Evolutionary conservation across 2,888 invertebrate genomes (phyloP).

Genomic region (Drepana falcataria): DNA sequence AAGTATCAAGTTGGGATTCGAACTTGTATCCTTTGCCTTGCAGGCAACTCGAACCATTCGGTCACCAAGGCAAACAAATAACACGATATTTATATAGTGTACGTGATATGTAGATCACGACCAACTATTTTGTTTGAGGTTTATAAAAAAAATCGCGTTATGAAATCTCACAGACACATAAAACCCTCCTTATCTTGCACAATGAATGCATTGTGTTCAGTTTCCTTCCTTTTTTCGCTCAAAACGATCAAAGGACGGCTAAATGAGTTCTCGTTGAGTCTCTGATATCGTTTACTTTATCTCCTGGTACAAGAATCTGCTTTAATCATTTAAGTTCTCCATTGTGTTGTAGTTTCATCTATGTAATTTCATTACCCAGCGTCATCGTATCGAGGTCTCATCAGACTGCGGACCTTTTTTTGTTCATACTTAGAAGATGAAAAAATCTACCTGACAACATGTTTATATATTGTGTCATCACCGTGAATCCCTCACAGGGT

Average conservation of each 20-base stretch:
- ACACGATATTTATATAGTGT: too few relatives aligned
- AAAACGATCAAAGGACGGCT: background rate
- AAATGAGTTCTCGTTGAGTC: background rate
- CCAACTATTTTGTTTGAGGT: too few relatives aligned
- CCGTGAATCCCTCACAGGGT: too few relatives aligned
- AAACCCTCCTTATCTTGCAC: background rate
- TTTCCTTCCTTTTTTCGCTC: background rate
- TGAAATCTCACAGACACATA: background rate
- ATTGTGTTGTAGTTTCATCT: background rate
- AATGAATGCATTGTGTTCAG: background rate
- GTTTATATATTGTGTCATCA: too few relatives aligned
- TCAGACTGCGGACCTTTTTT: background rate
- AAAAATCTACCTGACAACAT: too few relatives aligned
- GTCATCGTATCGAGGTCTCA: background rate
- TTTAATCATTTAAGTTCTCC: background rate
- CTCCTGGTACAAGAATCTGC: background rate
- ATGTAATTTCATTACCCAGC: background rate
- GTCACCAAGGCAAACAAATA: too few relatives aligned
- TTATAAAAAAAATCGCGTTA: background rate
- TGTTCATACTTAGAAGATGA: background rate
- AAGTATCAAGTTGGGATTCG: too few relatives aligned
- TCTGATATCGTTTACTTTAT: background rate
- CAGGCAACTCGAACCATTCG: too few relatives aligned
- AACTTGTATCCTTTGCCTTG: too few relatives aligned
- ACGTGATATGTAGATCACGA: too few relatives aligned